Base-by-base conservation (phyloP, 2,113 vertebrate genomes). In the Erythrocercus mccallii region DNA sequence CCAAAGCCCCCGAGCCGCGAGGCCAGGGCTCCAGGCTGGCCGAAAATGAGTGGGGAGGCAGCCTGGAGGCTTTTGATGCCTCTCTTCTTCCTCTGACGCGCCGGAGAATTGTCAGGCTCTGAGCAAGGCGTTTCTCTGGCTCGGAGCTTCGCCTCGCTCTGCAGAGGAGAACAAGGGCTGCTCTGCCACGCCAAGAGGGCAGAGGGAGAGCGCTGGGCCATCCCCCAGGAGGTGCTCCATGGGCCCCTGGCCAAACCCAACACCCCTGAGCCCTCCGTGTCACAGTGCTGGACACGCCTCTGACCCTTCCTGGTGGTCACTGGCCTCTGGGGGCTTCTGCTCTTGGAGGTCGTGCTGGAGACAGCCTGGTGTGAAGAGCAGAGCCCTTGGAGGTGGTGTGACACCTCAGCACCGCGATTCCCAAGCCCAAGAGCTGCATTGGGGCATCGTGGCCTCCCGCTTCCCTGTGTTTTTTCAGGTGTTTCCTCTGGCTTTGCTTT, bases 11-110 rank as follows among this genome's bases (percentile, higher is more conserved):
- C 25, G 81, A 45, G 9, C 82, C 2, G 62, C n/a, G 2, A 42
- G 96, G 92, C 82, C 88, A 9, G 9, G 91, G 11, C 94, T 95
- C 90, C 65, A 0, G 80, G 79, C 73, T 61, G 45, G 45, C 42
- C 33, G 10, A 57, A 96, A 86, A 92, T 57, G 95, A 95, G 91
- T 7, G 28, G 71, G 77, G 87, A 96, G 91, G 94, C 77, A 9
- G 78, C 70, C 31, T 79, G 30, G 57, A 24, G 3, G 80, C 92
- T 96, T 96, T 95, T 96, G 94, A 96, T 96, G 78, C 94, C 8
- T 1, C 68, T 86, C 86, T 23, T 92, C 94, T 61, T 95, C 91
- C 77, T 86, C 90, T 73, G 86, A 44, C 20, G 10, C 0, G 27
- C 81, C 44, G 68, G 25, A 66, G 94, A 30, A 40, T 42, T 47